Evolutionary conservation across 2,113 vertebrate genomes (phyloP), one percentile per base, ranked within the genome.

Genomic region (Leuciscus idus): DNA sequence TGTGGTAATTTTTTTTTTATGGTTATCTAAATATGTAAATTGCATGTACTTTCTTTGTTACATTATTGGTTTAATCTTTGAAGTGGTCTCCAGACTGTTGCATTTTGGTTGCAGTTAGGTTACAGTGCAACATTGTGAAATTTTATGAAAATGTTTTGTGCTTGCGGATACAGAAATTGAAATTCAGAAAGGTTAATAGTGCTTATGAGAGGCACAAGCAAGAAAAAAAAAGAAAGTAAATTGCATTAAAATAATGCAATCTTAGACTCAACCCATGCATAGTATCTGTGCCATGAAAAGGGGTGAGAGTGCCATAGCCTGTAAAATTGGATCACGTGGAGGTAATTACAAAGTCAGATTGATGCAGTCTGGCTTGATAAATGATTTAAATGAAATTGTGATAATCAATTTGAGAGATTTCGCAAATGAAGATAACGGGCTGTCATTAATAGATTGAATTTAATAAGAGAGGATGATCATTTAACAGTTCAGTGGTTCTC

Each of bases 301-400:
- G 79, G n/a, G 15, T 26, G 7, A 81, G 36, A 80, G 59, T 80
- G 57, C 55, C 78, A 62, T 39, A 13, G 78, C 17, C 59, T 66
- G 84, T 88, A 85, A 89, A 68, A 77, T 61, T 39, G 52, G 73
- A 79, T 64, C 81, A 64, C 64, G 78, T 57, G 82, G 33, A 88
- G 81, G 59, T 57, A 55, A 66, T 83, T 52, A 52, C 73, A 28
- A 61, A 64, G 83, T 87, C 81, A 83, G 79, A 89, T 68, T 86
- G 84, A 86, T 83, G 85, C 64, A 72, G 68, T 79, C 87, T 89
- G 76, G 26, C 33, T 52, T 68, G 28, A 66, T 82, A 52, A 82
- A 82, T 70, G 1, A 50, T 82, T 70, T 77, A 77, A 55, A 77
- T 52, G 0, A 64, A 64, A 64, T 50, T 30, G 33, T 80, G 21